Conservation (phyloP, 2,113 vertebrate species). For the Ceratotherium simum region DNA sequence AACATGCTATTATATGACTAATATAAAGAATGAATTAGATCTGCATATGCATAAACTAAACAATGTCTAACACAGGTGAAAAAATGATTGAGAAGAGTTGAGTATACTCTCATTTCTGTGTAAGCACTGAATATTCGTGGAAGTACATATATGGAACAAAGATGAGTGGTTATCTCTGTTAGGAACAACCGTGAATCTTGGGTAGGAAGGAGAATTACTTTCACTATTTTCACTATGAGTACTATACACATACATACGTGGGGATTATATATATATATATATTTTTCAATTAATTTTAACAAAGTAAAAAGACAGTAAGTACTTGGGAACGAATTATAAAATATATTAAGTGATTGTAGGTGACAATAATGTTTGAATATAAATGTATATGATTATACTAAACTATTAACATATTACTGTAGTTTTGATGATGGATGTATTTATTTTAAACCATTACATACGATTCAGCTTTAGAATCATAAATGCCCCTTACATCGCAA, state of each 20-base stretch:
- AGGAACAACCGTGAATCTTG: neutral
- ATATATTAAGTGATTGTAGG: neutral
- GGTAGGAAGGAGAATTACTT: neutral
- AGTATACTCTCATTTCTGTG: neutral
- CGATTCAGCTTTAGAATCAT: neutral
- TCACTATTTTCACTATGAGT: neutral
- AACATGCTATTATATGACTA: neutral
- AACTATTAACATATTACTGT: neutral
- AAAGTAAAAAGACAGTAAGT: neutral
- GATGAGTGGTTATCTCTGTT: fast-evolving
- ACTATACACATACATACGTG: neutral
- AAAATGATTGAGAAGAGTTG: neutral
- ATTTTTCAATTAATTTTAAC: neutral
- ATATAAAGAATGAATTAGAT: neutral
- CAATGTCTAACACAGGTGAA: neutral
- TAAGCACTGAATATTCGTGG: neutral
- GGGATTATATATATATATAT: neutral
- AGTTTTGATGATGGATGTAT: neutral
- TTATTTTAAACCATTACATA: slow-evolving; percentile 38
- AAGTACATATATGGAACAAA: neutral
- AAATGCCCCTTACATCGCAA: neutral
- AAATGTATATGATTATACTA: neutral
- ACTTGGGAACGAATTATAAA: neutral
- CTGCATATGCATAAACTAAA: neutral
- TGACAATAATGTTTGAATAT: neutral